Evolutionary conservation across 2,113 vertebrate species (phyloP).

Genomic region (Nerophis ophidion): DNA sequence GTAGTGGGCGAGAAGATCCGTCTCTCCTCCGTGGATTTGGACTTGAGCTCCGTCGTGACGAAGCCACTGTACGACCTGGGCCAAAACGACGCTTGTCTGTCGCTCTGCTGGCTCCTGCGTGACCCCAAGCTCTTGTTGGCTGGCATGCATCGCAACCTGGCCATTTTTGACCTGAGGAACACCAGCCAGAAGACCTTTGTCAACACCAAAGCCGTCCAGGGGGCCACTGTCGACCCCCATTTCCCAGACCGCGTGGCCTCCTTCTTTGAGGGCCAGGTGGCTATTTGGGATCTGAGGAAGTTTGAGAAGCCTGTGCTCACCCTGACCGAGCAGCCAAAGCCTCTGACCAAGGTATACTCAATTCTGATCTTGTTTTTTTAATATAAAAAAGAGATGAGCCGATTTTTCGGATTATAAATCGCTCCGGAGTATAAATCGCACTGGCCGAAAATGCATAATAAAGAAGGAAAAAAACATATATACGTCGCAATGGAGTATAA

Average conservation of each 20-base stretch:
- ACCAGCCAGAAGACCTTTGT: constrained; percentile 98
- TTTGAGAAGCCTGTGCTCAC: constrained; percentile 98
- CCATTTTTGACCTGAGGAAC: constrained; percentile 94
- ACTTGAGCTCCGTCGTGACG: constrained; percentile 84
- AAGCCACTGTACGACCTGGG: constrained; percentile 93
- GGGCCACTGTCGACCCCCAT: constrained; percentile 92
- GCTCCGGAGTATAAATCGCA: no score
- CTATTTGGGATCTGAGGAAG: constrained; percentile 97
- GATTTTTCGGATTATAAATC: no score
- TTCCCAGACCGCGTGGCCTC: constrained; percentile 93
- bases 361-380: neutral
- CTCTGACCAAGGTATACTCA: constrained; percentile 79
- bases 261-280: constrained; percentile 97
- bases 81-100: constrained; percentile 94
- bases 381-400: no score
- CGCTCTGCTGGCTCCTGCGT: constrained; percentile 95
- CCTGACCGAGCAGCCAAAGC: constrained; percentile 91
- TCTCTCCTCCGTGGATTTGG: constrained; percentile 79
- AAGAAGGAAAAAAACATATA: no score
- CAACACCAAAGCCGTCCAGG: constrained; percentile 97
- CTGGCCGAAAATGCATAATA: no score
- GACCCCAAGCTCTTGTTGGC: constrained; percentile 94
- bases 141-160: constrained; percentile 95
- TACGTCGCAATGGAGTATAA: no score
- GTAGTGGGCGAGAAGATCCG: constrained; percentile 84